Base-by-base conservation (phyloP, 2,797 vertebrate species). In the Notolepis coatsorum region DNA sequence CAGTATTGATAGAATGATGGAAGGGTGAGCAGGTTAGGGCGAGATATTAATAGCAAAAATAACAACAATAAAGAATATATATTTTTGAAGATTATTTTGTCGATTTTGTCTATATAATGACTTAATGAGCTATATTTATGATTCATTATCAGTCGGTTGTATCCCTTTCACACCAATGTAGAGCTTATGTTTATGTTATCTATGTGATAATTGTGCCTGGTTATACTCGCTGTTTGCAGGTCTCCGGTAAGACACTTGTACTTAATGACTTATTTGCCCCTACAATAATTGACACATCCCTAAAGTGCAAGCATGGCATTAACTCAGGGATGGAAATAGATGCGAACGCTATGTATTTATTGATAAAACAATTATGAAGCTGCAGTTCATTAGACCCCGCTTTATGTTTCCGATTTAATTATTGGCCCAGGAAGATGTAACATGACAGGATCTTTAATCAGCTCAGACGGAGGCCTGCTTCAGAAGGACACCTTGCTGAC, bases 361-460 rank as follows among this genome's bases (percentile, higher is more conserved):
- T 80, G 90, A 90, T 86, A 42, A 85, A 89, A 90, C 91, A 88
- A 89, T 91, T 84, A 91, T 90, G 75, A 75, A 88, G 84, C 76
- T 79, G 51, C 72, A 35, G 30, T 90, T 93, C 92, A 96, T 94
- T 93, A 93, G 86, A 82, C 62, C 71, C 61, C 58, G 74, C 79
- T 84, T 92, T 90, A 90, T 83, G 81, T 88, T 90, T 93, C 80
- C 68, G 70, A 80, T 90, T 93, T 91, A 93, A 94, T 94, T 92
- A 91, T 88, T 88, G 90, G 82, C 85, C 81, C 89, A 82, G 84
- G 79, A 83, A 87, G 87, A 81, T 86, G 81, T 65, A 75, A 88
- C 85, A 79, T 82, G 87, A 91, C 84, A 70, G 72, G 84, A 91
- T 85, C 86, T 90, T 88, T 92, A 79, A 91, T 87, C 77, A 91